Base-by-base conservation (phyloP, 2,888 invertebrate genomes). In the Anodontia alba region DNA sequence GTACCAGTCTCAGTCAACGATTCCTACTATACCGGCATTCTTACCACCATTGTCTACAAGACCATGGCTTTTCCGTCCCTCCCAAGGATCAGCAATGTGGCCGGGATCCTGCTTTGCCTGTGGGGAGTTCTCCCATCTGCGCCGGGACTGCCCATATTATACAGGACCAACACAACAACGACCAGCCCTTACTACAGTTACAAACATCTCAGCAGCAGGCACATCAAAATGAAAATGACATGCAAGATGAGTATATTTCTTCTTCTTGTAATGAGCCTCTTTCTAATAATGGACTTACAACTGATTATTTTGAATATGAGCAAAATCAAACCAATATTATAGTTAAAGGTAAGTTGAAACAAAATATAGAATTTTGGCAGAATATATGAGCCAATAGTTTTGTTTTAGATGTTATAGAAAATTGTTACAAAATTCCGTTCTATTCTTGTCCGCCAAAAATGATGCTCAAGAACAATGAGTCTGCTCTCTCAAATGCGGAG, bases 391-490 rank as follows among this genome's bases (percentile, higher is more conserved):
- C 81, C 12, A 73, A 74, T 49, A 26, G 31, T 15, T 73, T 43
- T 38, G 67, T 76, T 57, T 29, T 81, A 42, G 74, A 79, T 72
- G 46, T 76, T 54, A 80, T 77, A 62, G 38, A 62, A 17, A 62
- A 74, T 69, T 74, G 78, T 1, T 78, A 75, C 66, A 73, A 67
- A 49, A 78, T 80, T 23, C 73, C 73, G 15, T 81, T 84, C 75
- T 73, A 76, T 69, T 72, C 54, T 29, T 20, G 17, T 36, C 74
- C 82, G n/a, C 31, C 38, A n/a, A 29, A 43, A 8, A 29, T n/a
- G 15, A 54, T 73, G 36, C 57, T 66, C 15, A 42, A 17, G 12
- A 81, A 74, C 33, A 78, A 78, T 67, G 42, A 74, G 23, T 79
- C 78, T 36, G 81, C 84, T 31, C 46, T 84, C 17, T 29, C 49